Conservation (phyloP, 2,888 invertebrate species). For the Nymphalis urticae region DNA sequence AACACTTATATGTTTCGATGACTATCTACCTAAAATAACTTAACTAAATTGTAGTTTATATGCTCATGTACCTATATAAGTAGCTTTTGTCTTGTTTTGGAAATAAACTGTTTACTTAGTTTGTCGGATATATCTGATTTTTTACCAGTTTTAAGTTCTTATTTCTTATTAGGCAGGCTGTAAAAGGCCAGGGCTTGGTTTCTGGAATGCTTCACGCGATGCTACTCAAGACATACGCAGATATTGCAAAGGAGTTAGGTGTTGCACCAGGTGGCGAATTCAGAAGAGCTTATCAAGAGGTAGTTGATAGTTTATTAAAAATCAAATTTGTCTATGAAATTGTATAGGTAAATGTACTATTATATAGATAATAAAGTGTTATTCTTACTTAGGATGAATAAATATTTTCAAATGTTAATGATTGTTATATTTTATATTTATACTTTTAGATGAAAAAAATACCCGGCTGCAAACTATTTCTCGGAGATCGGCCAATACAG, state of each 20-base stretch:
- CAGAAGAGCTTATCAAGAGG: slow-evolving; percentile 75
- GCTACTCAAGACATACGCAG: slow-evolving; percentile 75
- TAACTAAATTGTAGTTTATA: too few species aligned
- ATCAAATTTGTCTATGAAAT: too few species aligned
- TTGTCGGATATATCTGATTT: not conserved
- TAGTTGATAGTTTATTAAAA: slow-evolving; percentile 32
- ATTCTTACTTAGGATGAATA: not conserved
- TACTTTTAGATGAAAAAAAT: slow-evolving; percentile 71
- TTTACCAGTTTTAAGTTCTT: not conserved
- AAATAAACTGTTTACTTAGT: too few species aligned
- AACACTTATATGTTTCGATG: too few species aligned
- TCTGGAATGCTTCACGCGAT: slow-evolving; percentile 76
- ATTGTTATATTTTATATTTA: slow-evolving; percentile 1
- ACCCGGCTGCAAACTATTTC: slow-evolving; percentile 73
- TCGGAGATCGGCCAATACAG: slow-evolving; percentile 74
- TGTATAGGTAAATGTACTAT: too few species aligned
- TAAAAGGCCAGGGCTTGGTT: slow-evolving; percentile 70
- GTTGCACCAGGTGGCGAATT: slow-evolving; percentile 78
- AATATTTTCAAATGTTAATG: not conserved
- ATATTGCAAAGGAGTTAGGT: slow-evolving; percentile 73
- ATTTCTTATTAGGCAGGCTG: slow-evolving; percentile 55
- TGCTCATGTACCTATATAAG: too few species aligned
- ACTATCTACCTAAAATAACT: too few species aligned
- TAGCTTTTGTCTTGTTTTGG: too few species aligned
- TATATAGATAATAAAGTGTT: not conserved